These are phyloP conservation scores for Raillietiella orientalis DNA, from an alignment of 2,888 invertebrate genomes.

Conservation along the genomic window DNA sequence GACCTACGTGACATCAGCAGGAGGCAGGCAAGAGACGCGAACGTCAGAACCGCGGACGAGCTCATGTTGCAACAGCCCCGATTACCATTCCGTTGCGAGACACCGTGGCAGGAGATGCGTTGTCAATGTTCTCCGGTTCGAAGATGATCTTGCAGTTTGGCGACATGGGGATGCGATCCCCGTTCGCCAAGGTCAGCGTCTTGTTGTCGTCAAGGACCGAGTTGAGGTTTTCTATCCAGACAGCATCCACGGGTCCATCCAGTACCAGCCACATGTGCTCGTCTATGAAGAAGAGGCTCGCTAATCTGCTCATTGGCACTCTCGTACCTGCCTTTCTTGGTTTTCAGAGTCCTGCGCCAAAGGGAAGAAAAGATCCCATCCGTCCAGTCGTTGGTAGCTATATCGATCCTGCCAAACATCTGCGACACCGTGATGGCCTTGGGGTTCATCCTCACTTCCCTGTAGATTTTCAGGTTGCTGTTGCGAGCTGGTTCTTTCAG, in stretches of 20 bases:
- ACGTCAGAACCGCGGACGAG: too few relatives aligned
- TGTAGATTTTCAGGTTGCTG: too few relatives aligned
- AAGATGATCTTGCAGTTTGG: conserved; percentile 81
- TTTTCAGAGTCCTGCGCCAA: conserved; percentile 72
- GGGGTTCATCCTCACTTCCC: conserved; percentile 94
- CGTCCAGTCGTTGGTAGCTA: conserved; percentile 94
- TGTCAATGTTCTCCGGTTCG: conserved; percentile 88
- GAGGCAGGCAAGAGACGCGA: too few relatives aligned
- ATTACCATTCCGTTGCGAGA: conserved; percentile 58
- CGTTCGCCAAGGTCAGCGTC: conserved; percentile 73
- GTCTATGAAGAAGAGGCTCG: conserved; percentile 12
- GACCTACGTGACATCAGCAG: too few relatives aligned
- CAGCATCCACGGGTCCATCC: conserved; percentile 86
- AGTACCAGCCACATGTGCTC: conserved; percentile 79
- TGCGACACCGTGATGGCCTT: conserved; percentile 89
- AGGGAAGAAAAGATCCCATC: conserved; percentile 89
- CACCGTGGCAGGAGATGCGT: conserved; percentile 88
- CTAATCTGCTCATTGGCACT: background rate
- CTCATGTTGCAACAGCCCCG: too few relatives aligned
- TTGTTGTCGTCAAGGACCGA: conserved; percentile 89
- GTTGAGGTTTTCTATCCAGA: conserved; percentile 94
- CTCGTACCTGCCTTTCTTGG: conserved; percentile 26
- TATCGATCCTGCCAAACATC: conserved; percentile 87
- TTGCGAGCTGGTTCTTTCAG: too few relatives aligned
- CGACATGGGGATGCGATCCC: conserved; percentile 77